Evolutionary conservation across 2,888 invertebrate species (phyloP).

Genomic region (Allophyes oxyacanthae): DNA sequence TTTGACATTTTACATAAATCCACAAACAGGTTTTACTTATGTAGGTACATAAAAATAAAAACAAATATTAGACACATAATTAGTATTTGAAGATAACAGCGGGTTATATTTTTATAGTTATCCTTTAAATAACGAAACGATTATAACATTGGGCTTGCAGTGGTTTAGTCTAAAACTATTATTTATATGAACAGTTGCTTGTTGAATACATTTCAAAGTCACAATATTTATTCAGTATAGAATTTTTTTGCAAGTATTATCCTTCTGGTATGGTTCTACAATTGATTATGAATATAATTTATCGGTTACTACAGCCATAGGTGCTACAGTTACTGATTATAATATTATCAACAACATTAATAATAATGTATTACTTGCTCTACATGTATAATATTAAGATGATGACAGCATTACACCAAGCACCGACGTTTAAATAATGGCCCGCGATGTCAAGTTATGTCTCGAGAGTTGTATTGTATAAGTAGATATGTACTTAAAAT

Average conservation of each 20-base stretch:
- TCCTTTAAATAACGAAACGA: slow-evolving; percentile 14
- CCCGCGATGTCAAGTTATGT: slow-evolving; percentile 59
- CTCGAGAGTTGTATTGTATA: slow-evolving; percentile 63
- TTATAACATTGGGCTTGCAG: background rate
- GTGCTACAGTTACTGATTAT: slow-evolving; percentile 18
- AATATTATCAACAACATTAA: slow-evolving; percentile 50
- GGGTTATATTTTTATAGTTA: slow-evolving; percentile 8
- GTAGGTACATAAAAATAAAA: slow-evolving; percentile 52
- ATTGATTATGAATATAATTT: background rate
- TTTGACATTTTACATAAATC: slow-evolving; percentile 72
- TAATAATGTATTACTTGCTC: slow-evolving; percentile 47
- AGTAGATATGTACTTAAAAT: slow-evolving; percentile 75
- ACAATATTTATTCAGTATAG: background rate
- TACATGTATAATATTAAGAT: slow-evolving; percentile 65
- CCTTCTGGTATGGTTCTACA: no score
- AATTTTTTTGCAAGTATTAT: no score
- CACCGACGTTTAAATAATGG: slow-evolving; percentile 61
- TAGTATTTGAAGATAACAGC: slow-evolving; percentile 23
- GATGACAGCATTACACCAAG: slow-evolving; percentile 48
- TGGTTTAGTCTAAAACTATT: background rate
- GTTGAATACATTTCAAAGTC: background rate
- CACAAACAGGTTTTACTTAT: slow-evolving; percentile 69
- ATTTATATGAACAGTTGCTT: background rate
- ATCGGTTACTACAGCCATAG: slow-evolving; percentile 7
- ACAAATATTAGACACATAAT: slow-evolving; percentile 50